Conservation (phyloP, 2,113 vertebrate genomes). For the Polypterus senegalus region DNA sequence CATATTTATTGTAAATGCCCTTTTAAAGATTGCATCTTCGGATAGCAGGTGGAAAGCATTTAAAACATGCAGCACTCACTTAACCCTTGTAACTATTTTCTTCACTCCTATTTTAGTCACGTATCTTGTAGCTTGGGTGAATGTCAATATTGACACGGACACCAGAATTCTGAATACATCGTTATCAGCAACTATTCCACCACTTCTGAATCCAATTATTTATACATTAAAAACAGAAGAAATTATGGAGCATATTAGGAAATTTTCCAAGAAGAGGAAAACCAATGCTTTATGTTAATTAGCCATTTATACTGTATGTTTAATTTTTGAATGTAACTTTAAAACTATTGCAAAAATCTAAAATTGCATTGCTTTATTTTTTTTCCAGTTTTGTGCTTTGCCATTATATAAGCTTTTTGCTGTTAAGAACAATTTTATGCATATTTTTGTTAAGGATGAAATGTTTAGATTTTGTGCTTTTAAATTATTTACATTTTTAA, state of each 20-base stretch:
- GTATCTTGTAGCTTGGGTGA: slow-evolving; percentile 14
- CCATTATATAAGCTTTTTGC: too few relatives aligned
- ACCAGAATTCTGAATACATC: slow-evolving; percentile 19
- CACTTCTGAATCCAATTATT: slow-evolving; percentile 18
- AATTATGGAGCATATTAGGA: slow-evolving; percentile 16
- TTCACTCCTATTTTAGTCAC: slow-evolving; percentile 14
- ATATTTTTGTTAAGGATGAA: too few relatives aligned
- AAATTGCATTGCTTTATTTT: too few relatives aligned
- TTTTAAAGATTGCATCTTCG: slow-evolving; percentile 12
- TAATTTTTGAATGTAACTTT: too few relatives aligned
- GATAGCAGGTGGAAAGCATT: slow-evolving; percentile 17
- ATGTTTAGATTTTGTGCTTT: too few relatives aligned
- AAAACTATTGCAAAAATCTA: too few relatives aligned
- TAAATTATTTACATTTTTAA: too few relatives aligned
- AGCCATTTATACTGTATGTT: too few relatives aligned
- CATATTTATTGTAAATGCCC: slow-evolving; percentile 13
- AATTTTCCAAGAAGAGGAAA: slow-evolving; percentile 4
- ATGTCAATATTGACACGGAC: slow-evolving; percentile 18
- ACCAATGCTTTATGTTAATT: not conserved
- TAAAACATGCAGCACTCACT: slow-evolving; percentile 17
- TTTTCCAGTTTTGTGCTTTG: too few relatives aligned
- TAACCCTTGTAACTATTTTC: slow-evolving; percentile 15
- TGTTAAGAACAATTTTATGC: too few relatives aligned
- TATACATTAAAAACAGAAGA: slow-evolving; percentile 18
- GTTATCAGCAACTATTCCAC: slow-evolving; percentile 11